Percentiles rank a stretch among this genome's conserved stretches.
These are phyloP conservation scores for Lasius fuliginosus DNA, from an alignment of 2,888 invertebrate genomes.

Conservation along the genomic window DNA sequence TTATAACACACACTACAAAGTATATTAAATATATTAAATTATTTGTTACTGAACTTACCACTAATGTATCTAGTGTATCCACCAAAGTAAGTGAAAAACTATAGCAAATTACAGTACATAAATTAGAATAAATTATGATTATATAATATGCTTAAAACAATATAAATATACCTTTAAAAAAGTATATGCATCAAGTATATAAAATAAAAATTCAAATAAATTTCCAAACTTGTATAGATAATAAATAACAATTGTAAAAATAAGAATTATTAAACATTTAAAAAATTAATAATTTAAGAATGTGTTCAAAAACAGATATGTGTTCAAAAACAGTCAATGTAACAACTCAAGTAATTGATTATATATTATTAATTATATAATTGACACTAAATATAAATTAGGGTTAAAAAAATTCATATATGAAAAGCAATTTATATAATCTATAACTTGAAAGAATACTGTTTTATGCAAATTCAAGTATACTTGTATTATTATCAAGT, in stretches of 20 bases:
- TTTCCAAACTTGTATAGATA: background rate
- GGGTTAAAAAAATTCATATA: background rate
- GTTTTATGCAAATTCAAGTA: too few relatives aligned
- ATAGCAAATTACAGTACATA: slow-evolving; percentile 82
- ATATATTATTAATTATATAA: background rate
- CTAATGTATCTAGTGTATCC: slow-evolving; percentile 97
- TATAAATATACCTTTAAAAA: background rate
- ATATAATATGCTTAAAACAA: background rate
- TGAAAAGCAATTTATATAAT: too few relatives aligned
- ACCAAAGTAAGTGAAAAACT: slow-evolving; percentile 98
- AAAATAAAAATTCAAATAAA: background rate
- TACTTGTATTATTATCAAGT: too few relatives aligned
- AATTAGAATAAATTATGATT: slow-evolving; percentile 36
- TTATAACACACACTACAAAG: background rate
- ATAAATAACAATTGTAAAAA: background rate
- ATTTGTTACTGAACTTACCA: slow-evolving; percentile 86
- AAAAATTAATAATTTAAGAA: background rate
- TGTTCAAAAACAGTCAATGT: background rate
- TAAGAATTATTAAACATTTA: background rate
- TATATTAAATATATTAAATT: background rate
- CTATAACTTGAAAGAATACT: too few relatives aligned
- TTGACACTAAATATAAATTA: background rate
- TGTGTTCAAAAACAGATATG: background rate
- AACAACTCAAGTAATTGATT: background rate
- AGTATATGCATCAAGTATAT: background rate